Base-by-base conservation (phyloP, 92 coral and sea anemone species). In the Diadumene lineata region DNA sequence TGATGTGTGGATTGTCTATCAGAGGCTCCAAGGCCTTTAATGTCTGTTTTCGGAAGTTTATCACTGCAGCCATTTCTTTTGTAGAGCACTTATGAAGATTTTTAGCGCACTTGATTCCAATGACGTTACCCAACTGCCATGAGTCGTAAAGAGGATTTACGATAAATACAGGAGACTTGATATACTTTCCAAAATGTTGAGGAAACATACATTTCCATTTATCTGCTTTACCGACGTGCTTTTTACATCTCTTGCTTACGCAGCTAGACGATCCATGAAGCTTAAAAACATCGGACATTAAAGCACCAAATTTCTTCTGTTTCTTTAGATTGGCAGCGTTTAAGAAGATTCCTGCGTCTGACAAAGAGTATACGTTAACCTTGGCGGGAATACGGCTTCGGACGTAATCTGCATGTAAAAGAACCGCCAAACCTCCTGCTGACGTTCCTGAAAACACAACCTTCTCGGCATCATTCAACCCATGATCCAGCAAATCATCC, bases 371-470 rank as follows among this genome's bases (percentile, higher is more conserved):
- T 15, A 92, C 78, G 50, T 76, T 79, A 30, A 85, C 87, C 6
- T 71, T 51, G 4, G 64, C 43, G 9, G 88, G 90, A 51, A 96
- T 70, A 66, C 77, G 84, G 4, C 81, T 64, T 44, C 85, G 85
- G 69, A 96, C 89, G 71, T 70, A 96, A 68, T 96, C 99, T 0
- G 96, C 91, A 66, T 96, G 88, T 11, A 96, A 66, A 81, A 96
- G 82, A 25, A 86, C 99, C 0, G 99, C 97, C 18, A 96, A 80
- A 13, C 97, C 94, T 8, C 99, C 99, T 15, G 99, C 99, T 19
- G 99, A 96, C 50, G 96, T 92, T 18, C 99, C 99, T 43, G 96
- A 65, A 72, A 96, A 88, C 46, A 96, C 77, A 50, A 96, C 88
- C 2, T 87, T 81, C 4, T 69, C 61, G 2, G 91, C 84, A 19